phyloP scores from a whole-genome alignment of 2,797 vertebrate genomes.

The Chrysocyon brachyurus region DNA sequence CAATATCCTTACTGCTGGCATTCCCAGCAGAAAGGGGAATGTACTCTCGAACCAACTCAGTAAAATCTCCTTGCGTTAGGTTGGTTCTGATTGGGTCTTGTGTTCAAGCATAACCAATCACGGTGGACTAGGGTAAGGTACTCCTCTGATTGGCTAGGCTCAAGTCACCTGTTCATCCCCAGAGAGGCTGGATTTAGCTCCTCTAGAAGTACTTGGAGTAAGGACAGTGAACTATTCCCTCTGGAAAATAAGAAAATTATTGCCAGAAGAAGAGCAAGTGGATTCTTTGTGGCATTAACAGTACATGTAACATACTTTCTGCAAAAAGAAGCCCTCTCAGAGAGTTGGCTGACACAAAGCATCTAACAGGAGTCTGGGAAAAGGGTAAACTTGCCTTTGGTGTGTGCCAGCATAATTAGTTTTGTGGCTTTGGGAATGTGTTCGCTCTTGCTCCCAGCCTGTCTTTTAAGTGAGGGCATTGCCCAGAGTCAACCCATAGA shows the following conservation, averaged over 20 bases:
- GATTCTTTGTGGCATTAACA: neutral
- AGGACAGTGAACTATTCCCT: neutral
- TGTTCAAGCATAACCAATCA: neutral
- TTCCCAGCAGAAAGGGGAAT: neutral
- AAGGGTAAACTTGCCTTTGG: neutral
- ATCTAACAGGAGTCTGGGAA: neutral
- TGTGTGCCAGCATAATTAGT: conserved; percentile 3
- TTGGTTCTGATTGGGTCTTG: neutral
- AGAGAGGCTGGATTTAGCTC: neutral
- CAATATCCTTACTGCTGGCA: neutral
- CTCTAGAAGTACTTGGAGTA: neutral
- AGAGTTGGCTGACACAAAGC: neutral
- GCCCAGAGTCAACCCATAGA: neutral
- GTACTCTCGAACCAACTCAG: neutral
- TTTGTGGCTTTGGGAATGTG: conserved; percentile 7
- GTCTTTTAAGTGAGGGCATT: neutral
- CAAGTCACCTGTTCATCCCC: neutral
- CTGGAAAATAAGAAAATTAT: neutral
- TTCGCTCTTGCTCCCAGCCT: neutral
- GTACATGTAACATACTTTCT: neutral
- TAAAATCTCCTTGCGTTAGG: neutral
- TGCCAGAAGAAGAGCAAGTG: neutral
- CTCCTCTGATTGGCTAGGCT: neutral
- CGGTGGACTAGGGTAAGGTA: neutral
- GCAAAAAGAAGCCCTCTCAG: neutral